Conservation (phyloP, 2,888 invertebrate species). For the Galerucella nymphaeae region DNA sequence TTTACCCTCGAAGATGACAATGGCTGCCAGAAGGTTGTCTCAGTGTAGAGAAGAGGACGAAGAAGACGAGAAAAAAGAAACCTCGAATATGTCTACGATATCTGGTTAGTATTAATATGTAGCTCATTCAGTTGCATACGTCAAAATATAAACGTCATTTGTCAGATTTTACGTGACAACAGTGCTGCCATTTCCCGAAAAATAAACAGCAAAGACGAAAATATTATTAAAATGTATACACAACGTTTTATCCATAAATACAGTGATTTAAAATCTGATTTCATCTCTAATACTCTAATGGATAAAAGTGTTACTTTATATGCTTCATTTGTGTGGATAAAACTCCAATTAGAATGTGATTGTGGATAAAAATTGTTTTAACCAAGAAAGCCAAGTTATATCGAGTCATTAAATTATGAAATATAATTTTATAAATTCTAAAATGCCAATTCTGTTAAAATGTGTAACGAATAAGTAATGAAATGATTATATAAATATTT, state of each 20-base stretch:
- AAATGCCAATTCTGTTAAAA: not conserved
- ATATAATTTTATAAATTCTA: constrained; percentile 1
- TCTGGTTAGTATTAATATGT: constrained; percentile 43
- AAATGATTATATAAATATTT: constrained; percentile 2
- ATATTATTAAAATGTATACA: too few relatives aligned
- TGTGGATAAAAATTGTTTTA: too few relatives aligned
- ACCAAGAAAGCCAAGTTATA: not conserved
- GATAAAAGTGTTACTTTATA: too few relatives aligned
- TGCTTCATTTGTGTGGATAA: too few relatives aligned
- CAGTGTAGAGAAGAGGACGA: constrained; percentile 89
- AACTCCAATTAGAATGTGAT: too few relatives aligned
- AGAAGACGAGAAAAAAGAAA: constrained; percentile 69
- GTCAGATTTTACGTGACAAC: not conserved
- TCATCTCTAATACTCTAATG: too few relatives aligned
- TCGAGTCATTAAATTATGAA: not conserved
- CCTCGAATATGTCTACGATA: constrained; percentile 59
- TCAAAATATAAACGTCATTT: too few relatives aligned
- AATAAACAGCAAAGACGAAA: not conserved
- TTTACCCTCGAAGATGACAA: constrained; percentile 72
- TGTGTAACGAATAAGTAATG: not conserved
- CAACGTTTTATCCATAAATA: too few relatives aligned
- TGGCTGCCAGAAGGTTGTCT: constrained; percentile 76
- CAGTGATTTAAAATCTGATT: too few relatives aligned
- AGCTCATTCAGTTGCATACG: too few relatives aligned
- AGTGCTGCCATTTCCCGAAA: not conserved